Conservation (phyloP, 92 coral and sea anemone species). For the Siderastrea radians region DNA sequence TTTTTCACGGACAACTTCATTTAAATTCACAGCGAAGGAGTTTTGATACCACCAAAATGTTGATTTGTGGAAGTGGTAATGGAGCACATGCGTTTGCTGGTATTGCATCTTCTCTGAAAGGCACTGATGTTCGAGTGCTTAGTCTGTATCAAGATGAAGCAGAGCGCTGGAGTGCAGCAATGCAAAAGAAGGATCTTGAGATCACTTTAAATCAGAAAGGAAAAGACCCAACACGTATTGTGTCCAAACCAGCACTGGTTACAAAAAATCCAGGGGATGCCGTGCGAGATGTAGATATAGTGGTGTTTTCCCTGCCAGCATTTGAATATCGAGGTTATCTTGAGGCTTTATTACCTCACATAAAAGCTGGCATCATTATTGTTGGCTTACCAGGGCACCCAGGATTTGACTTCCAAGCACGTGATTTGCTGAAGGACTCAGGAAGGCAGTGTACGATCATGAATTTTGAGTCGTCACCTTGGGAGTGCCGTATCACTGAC, state of each 20-base stretch:
- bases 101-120: constrained; percentile 64
- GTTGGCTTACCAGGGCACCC: constrained; percentile 81
- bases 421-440: constrained; percentile 55
- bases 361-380: constrained; percentile 70
- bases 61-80: constrained; percentile 73
- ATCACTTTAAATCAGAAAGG: constrained; percentile 40
- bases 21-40: neutral
- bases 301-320: constrained; percentile 70
- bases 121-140: constrained; percentile 67
- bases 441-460: constrained; percentile 53
- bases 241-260: constrained; percentile 44
- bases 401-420: constrained; percentile 68
- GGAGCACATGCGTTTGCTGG: constrained; percentile 72
- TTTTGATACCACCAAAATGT: constrained; percentile 37
- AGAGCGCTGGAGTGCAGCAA: constrained; percentile 57
- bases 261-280: constrained; percentile 75
- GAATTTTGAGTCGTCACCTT: constrained; percentile 77
- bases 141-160: constrained; percentile 63
- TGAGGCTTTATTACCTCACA: constrained; percentile 43
- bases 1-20: too few relatives aligned
- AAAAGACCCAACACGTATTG: constrained; percentile 23
- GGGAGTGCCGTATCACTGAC: constrained; percentile 71
- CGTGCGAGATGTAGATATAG: constrained; percentile 70
- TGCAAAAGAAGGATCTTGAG: constrained; percentile 39
- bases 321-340: constrained; percentile 66